Evolutionary conservation across 2,888 invertebrate species (phyloP).

Genomic region (Automeris io): DNA sequence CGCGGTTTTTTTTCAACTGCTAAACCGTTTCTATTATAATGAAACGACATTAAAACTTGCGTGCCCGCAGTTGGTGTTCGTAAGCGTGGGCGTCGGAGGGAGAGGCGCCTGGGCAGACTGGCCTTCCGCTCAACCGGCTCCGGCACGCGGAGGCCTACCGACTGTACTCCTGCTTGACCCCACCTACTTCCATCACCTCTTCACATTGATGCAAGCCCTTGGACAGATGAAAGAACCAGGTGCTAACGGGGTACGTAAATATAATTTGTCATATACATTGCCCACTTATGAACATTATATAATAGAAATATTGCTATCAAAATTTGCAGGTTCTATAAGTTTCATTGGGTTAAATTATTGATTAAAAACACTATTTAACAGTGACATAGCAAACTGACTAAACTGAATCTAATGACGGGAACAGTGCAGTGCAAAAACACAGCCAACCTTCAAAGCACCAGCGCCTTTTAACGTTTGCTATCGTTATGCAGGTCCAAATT

Average conservation of each 20-base stretch:
- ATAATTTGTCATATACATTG: neutral
- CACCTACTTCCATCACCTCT: slow-evolving; percentile 93
- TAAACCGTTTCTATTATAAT: neutral
- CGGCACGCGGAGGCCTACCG: slow-evolving; percentile 90
- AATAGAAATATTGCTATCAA: too few relatives aligned
- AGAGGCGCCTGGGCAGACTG: slow-evolving; percentile 85
- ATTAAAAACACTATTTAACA: too few relatives aligned
- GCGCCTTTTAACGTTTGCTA: too few relatives aligned
- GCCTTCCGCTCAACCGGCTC: slow-evolving; percentile 90
- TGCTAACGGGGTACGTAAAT: slow-evolving; percentile 78
- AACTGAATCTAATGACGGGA: too few relatives aligned
- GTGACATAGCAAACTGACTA: too few relatives aligned
- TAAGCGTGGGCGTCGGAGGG: slow-evolving; percentile 89
- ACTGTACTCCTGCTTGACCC: slow-evolving; percentile 90
- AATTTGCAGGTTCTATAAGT: too few relatives aligned
- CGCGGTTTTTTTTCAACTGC: too few relatives aligned
- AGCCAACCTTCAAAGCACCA: too few relatives aligned
- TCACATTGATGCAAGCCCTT: slow-evolving; percentile 92
- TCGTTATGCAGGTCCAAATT: too few relatives aligned
- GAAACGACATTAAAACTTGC: neutral
- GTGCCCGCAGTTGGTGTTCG: slow-evolving; percentile 85
- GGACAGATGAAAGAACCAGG: slow-evolving; percentile 90
- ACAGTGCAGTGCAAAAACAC: too few relatives aligned
- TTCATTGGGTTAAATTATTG: too few relatives aligned
- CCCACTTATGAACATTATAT: too few relatives aligned